Evolutionary conservation across 2,113 vertebrate genomes (phyloP), one percentile per base, ranked within the genome.

Genomic region (Microtus richardsoni): DNA sequence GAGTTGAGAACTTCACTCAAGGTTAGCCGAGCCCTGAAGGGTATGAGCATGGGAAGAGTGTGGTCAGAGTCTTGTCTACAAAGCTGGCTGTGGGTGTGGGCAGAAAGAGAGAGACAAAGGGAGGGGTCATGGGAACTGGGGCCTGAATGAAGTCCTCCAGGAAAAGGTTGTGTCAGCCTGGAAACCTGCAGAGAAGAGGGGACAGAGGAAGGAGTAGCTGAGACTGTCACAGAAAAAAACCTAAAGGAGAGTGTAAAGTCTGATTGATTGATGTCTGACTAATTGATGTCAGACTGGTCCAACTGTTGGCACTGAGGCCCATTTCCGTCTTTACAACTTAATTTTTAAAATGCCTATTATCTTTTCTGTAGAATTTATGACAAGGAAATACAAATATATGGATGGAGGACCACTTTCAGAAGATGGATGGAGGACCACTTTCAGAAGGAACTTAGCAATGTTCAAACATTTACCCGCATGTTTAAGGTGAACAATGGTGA

Each of bases 191-290:
- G 1, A 30, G 62, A 39, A 60, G 70, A 19, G 17, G 8, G 1
- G 44, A 9, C 22, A 12, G 30, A 54, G 33, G 64, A 8, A 2
- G 1, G 24, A 12, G 14, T 26, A 8, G 24, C 3, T 3, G 64
- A 64, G n/a, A 12, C 17, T 2, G 39, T 0, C 1, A 0, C 17
- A 41, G 17, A 14, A 30, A 30, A 39, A 58, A 44, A 47, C 39
- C 5, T 86, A 70, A 83, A 0, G 41, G 44, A 44, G 14, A 44
- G 26, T 3, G 19, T 24, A 19, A 30, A 52, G 1, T 60, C 12
- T 4, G 0, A 2, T 2, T 7, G 9, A 44, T 2, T 7, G 12
- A 44, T 58, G 1, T 60, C 12, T 4, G 0, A 2, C 24, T 58
- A 9, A 4, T 2, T 7, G 12, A 44, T 58, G 52, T 16, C 8